Conservation (phyloP, 2,113 vertebrate species). For the Ciconia stormi region DNA sequence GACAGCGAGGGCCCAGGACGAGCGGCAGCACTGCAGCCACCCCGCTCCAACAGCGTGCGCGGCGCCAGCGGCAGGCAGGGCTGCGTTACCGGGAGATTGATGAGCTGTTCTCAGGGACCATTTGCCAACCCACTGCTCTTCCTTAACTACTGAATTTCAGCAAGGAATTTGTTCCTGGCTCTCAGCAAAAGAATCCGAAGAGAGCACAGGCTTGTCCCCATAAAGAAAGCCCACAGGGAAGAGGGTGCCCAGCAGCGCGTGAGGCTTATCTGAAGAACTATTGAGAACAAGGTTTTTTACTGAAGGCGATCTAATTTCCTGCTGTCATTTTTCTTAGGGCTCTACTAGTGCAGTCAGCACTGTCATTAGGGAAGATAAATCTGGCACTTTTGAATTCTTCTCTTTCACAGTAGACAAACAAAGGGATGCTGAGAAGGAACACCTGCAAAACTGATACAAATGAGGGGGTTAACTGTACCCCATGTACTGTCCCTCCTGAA, state of each 20-base stretch:
- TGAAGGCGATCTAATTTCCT: not conserved
- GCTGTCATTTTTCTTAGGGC: not conserved
- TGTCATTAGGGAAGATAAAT: not conserved
- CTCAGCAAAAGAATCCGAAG: not conserved
- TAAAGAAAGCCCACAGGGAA: not conserved
- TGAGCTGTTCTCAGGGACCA: not conserved
- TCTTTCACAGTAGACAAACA: not conserved
- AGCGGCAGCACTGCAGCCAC: not conserved
- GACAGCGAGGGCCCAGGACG: not conserved
- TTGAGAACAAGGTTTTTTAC: not conserved
- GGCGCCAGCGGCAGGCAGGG: not conserved
- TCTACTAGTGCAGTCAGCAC: not conserved
- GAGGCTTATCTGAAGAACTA: not conserved
- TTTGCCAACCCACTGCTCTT: not conserved
- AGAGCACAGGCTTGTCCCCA: not conserved
- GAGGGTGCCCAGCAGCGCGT: not conserved
- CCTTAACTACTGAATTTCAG: not conserved
- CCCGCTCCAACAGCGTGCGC: not conserved
- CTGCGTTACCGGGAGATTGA: fast-evolving
- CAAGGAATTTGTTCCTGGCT: not conserved
- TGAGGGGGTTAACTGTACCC: not conserved
- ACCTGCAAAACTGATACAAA: too few relatives aligned
- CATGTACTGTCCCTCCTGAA: not conserved
- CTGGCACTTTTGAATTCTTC: not conserved
- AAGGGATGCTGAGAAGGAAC: not conserved